Percentiles rank a stretch among this genome's conserved stretches.
phyloP scores from a whole-genome alignment of 2,113 vertebrate genomes.

The Corythoichthys haematopterus region DNA sequence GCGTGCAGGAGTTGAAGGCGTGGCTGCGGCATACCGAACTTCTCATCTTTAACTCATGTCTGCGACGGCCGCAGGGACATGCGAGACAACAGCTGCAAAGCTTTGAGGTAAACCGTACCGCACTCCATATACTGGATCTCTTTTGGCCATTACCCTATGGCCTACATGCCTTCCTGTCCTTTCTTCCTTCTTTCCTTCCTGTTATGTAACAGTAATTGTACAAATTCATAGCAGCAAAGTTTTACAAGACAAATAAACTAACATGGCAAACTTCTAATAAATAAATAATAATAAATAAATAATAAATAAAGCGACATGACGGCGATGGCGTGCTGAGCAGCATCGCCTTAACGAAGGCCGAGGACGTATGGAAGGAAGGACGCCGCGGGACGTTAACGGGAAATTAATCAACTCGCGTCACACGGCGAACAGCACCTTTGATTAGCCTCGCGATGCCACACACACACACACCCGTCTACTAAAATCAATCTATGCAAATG shows the following conservation, averaged over 20 bases:
- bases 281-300: not conserved
- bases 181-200: not conserved
- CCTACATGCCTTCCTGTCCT: no score
- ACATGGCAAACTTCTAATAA: not conserved
- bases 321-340: constrained; percentile 20
- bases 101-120: constrained; percentile 83
- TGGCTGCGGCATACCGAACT: constrained; percentile 97
- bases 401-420: constrained; percentile 63
- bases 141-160: not conserved
- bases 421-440: constrained; percentile 54
- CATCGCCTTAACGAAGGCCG: constrained; percentile 48
- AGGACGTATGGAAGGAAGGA: constrained; percentile 56
- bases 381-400: constrained; percentile 57
- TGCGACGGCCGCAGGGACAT: constrained; percentile 76
- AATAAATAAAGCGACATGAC: not conserved
- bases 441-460: constrained; percentile 56
- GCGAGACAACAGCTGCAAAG: constrained; percentile 83
- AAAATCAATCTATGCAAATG: constrained; percentile 11
- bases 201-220: not conserved
- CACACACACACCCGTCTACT: constrained; percentile 5
- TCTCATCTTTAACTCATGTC: constrained; percentile 96
- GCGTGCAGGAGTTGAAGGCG: constrained; percentile 92
- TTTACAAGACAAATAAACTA: not conserved
- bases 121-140: not conserved
- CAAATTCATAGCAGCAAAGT: not conserved